Conservation (phyloP, 2,797 vertebrate species). For the Mastacembelus armatus region DNA sequence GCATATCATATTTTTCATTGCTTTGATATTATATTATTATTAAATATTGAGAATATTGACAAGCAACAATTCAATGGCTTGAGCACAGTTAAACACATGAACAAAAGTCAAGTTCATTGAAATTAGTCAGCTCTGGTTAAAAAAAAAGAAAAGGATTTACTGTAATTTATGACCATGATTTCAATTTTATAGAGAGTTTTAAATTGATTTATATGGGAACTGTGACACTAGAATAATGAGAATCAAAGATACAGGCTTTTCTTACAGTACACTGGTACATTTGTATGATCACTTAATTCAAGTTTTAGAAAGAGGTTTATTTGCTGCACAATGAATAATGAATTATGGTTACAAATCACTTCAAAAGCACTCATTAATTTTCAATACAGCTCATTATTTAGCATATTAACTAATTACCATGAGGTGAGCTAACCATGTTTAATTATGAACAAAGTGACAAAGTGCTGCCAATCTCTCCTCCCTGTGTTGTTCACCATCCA, state of each 20-base stretch:
- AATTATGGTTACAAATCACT: conserved; percentile 53
- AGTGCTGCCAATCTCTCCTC: conserved; percentile 30
- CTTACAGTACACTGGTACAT: conserved; percentile 8
- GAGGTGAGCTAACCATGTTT: conserved; percentile 34
- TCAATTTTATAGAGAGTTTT: background rate
- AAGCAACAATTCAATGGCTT: too few relatives aligned
- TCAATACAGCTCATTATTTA: conserved; percentile 59
- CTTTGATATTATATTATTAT: too few relatives aligned
- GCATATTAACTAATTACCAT: conserved; percentile 60
- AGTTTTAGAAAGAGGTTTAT: conserved; percentile 43
- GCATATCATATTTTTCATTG: background rate
- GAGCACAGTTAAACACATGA: background rate
- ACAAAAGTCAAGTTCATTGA: background rate
- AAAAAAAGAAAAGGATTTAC: background rate
- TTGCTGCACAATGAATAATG: conserved; percentile 43
- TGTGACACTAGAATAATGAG: conserved; percentile 24
- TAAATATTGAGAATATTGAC: too few relatives aligned
- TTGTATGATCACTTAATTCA: conserved; percentile 22
- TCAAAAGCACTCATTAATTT: conserved; percentile 51
- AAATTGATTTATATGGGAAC: conserved; percentile 10
- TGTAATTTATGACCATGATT: background rate
- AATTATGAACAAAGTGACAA: conserved; percentile 51
- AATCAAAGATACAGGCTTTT: conserved; percentile 15
- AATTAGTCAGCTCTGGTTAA: background rate
- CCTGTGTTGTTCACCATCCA: conserved; percentile 12